These are phyloP conservation scores for Automeris io DNA, from an alignment of 2,888 invertebrate species.

Conservation along the genomic window DNA sequence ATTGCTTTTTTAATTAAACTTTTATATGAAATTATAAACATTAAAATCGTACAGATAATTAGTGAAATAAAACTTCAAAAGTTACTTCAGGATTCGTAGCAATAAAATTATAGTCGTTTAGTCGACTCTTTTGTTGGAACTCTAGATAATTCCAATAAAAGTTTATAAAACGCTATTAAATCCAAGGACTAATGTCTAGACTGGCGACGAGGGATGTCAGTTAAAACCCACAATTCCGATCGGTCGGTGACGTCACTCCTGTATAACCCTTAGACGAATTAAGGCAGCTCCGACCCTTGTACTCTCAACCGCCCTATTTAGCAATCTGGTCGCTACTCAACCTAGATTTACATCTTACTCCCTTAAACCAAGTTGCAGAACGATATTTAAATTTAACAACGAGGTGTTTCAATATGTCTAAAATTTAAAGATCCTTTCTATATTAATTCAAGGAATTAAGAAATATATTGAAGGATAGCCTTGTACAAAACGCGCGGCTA, in stretches of 20 bases:
- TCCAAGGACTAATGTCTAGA: slow-evolving; percentile 24
- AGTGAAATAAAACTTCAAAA: too few species aligned
- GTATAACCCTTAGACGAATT: slow-evolving; percentile 17
- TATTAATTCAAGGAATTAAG: too few species aligned
- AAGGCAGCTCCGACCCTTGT: slow-evolving; percentile 4
- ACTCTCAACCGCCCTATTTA: not conserved
- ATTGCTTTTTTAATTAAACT: slow-evolving; percentile 23
- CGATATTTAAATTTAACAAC: too few species aligned
- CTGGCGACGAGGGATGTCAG: slow-evolving; percentile 17
- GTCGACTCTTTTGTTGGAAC: not conserved
- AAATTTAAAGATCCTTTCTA: too few species aligned
- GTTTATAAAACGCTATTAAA: not conserved
- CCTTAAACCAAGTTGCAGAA: too few species aligned
- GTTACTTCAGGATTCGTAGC: not conserved
- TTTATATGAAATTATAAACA: too few species aligned
- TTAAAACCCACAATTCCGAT: slow-evolving; percentile 20
- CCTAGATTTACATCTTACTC: too few species aligned
- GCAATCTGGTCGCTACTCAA: not conserved
- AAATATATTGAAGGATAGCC: too few species aligned
- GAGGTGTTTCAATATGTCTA: too few species aligned
- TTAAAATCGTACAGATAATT: too few species aligned
- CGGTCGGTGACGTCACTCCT: slow-evolving; percentile 19
- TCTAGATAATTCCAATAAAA: not conserved
- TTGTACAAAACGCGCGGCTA: too few species aligned
- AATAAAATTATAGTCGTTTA: not conserved